Conservation (phyloP, 2,797 vertebrate species). For the Anomalospiza imberbis region DNA sequence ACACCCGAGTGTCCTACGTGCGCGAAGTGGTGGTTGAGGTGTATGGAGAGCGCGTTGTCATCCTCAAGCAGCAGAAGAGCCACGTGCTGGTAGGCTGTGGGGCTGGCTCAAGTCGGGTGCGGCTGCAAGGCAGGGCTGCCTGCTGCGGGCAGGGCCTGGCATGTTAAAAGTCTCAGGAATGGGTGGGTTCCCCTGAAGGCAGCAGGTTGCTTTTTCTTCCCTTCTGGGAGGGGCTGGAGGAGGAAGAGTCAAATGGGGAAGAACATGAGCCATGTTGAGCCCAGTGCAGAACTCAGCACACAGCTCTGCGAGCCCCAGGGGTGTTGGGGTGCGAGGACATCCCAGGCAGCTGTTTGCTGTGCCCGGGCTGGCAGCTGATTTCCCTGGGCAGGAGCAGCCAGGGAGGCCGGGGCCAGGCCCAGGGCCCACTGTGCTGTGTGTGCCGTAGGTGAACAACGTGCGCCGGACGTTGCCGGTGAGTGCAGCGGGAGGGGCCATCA, state of each 20-base stretch:
- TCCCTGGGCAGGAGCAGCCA: neutral
- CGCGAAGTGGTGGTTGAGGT: conserved; percentile 45
- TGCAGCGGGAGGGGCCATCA: conserved; percentile 51
- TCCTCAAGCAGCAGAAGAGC: conserved; percentile 68
- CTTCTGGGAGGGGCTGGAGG: fast-evolving
- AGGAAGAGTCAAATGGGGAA: neutral
- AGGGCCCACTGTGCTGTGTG: neutral
- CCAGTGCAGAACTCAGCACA: neutral
- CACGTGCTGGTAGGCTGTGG: conserved; percentile 77
- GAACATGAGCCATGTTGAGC: fast-evolving
- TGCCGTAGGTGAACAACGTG: conserved; percentile 78
- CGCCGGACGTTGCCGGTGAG: conserved; percentile 79
- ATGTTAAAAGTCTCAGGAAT: fast-evolving
- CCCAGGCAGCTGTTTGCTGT: fast-evolving
- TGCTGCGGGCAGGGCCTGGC: neutral
- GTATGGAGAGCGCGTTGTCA: conserved; percentile 62
- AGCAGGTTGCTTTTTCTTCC: fast-evolving
- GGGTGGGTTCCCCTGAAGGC: neutral
- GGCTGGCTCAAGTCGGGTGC: fast-evolving
- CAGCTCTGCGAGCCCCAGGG: neutral
- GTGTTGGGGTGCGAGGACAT: fast-evolving
- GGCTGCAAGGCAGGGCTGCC: neutral
- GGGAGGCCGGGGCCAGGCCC: neutral
- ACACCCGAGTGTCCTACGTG: neutral
- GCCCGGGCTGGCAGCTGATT: neutral